Evolutionary conservation across 35 echinoderm and acorn worm species (phyloP).

Genomic region (Apostichopus japonicus): DNA sequence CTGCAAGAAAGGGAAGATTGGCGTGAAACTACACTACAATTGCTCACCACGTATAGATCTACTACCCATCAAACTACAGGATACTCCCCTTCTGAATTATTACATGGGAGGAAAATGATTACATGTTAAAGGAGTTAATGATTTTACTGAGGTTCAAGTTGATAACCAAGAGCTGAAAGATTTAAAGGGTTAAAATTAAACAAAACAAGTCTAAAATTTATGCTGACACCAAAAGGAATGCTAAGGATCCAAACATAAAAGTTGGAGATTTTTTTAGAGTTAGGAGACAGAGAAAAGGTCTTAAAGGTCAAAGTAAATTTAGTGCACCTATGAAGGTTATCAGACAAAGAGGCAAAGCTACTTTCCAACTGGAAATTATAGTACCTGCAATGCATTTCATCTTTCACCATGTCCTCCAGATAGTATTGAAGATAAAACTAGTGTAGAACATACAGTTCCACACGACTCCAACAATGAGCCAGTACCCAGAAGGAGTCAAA

Average conservation of each 20-base stretch:
- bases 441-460: neutral
- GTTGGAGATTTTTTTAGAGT: slow-evolving; percentile 37
- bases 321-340: slow-evolving; percentile 41
- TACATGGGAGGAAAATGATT: slow-evolving; percentile 55
- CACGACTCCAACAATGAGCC: neutral
- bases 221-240: slow-evolving; percentile 20
- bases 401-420: neutral
- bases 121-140: slow-evolving; percentile 10
- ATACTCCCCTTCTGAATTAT: slow-evolving; percentile 63
- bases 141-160: neutral
- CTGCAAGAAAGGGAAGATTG: slow-evolving; percentile 45
- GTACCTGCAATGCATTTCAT: slow-evolving; percentile 39
- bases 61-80: slow-evolving; percentile 74
- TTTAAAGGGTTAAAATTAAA: slow-evolving; percentile 17
- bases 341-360: slow-evolving; percentile 15
- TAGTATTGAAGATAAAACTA: neutral
- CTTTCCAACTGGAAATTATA: slow-evolving; percentile 36
- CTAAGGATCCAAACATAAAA: slow-evolving; percentile 15
- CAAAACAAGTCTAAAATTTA: slow-evolving; percentile 33
- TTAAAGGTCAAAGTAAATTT: slow-evolving; percentile 46
- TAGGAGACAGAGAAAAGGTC: slow-evolving; percentile 7
- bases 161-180: slow-evolving; percentile 17
- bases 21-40: slow-evolving; percentile 50
- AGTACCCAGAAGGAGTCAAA: neutral
- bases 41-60: slow-evolving; percentile 60